Conservation (phyloP, 2,113 vertebrate species). For the Odontesthes bonariensis region DNA sequence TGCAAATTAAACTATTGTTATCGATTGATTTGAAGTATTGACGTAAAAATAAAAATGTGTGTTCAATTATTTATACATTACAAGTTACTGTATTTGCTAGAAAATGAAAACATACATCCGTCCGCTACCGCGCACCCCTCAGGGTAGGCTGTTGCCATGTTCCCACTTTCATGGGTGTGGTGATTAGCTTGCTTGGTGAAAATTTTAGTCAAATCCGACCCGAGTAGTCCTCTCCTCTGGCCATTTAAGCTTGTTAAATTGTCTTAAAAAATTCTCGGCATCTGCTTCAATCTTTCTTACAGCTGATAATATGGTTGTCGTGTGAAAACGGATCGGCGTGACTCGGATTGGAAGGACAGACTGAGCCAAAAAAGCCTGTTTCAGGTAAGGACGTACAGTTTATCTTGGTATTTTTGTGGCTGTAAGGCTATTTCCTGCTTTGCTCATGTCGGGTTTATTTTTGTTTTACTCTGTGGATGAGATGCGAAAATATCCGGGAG, state of each 20-base stretch:
- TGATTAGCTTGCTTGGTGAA: conserved; percentile 81
- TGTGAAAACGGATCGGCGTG: conserved; percentile 68
- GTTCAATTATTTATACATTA: fast-evolving
- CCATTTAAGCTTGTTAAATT: conserved; percentile 61
- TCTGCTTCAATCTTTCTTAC: conserved; percentile 40
- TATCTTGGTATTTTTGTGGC: conserved; percentile 60
- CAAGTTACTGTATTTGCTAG: neutral
- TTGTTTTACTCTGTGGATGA: conserved; percentile 2
- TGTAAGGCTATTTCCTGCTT: conserved; percentile 62
- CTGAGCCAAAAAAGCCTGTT: conserved; percentile 49
- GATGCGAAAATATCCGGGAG: neutral
- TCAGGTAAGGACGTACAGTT: conserved; percentile 75
- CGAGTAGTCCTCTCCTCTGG: conserved; percentile 40
- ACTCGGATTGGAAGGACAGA: conserved; percentile 53
- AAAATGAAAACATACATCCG: neutral
- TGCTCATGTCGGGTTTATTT: neutral
- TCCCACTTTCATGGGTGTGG: conserved; percentile 88
- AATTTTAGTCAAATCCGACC: conserved; percentile 71
- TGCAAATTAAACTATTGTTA: neutral
- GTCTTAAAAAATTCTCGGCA: conserved; percentile 44
- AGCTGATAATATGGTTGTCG: conserved; percentile 67
- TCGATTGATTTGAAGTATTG: fast-evolving
- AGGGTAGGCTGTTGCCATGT: conserved; percentile 82
- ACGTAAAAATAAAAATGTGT: fast-evolving
- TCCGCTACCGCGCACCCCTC: conserved; percentile 53